phyloP scores from a whole-genome alignment of 2,888 invertebrate genomes.

The Pandemis heparana region DNA sequence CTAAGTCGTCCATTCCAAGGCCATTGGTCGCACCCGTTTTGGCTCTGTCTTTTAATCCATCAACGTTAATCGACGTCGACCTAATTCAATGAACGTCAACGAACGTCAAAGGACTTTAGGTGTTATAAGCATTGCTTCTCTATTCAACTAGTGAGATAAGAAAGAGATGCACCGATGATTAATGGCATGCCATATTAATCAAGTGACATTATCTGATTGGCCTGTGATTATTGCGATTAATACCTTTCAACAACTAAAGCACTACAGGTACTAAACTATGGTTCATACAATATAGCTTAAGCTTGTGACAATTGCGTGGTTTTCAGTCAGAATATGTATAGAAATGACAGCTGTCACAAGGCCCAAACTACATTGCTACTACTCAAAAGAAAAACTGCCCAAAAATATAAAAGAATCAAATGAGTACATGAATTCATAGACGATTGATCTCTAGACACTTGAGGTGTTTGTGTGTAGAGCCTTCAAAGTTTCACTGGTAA shows the following conservation, averaged over 20 bases:
- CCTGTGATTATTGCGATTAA: background rate
- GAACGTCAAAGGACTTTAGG: background rate
- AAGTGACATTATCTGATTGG: background rate
- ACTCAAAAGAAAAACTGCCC: too few species aligned
- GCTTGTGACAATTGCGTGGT: too few species aligned
- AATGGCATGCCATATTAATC: background rate
- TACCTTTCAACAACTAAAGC: background rate
- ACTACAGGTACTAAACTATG: conserved; percentile 11
- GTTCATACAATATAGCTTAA: too few species aligned
- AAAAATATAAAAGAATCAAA: too few species aligned
- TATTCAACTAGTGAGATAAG: background rate
- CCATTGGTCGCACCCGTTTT: background rate
- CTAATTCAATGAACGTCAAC: background rate
- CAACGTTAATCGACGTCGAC: background rate
- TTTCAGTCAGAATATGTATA: too few species aligned
- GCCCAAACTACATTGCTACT: too few species aligned
- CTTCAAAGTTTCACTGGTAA: too few species aligned
- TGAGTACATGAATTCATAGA: too few species aligned
- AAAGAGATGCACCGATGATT: background rate
- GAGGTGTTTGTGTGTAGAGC: too few species aligned
- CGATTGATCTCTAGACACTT: too few species aligned
- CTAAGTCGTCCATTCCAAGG: background rate
- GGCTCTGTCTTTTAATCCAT: background rate
- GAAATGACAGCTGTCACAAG: too few species aligned
- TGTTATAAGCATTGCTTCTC: background rate